Base-by-base conservation (phyloP, 92 coral and sea anemone species). In the Epizoanthus stellaris region DNA sequence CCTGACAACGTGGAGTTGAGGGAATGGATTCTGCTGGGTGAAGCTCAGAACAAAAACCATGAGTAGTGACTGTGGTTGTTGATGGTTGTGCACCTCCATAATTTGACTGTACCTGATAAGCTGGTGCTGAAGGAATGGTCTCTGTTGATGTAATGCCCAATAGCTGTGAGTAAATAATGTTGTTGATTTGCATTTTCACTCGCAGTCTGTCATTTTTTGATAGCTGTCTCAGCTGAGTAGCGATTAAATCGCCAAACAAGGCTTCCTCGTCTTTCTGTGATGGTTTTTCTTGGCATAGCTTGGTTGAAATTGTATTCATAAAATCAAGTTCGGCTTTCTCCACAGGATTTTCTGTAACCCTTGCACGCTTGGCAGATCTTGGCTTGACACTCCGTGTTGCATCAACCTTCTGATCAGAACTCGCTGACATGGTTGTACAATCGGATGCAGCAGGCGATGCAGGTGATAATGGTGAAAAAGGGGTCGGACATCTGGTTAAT, bases 221-320 rank as follows among this genome's bases (percentile, higher is more conserved):
- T 82, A 91, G 77, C 73, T 91, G 85, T 57, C 90, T 63, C 47
- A 91, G 85, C 85, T 89, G 92, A 74, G 92, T 64, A 67, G 92
- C 92, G 45, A 91, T 85, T 19, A 91, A 85, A 47, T 89, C 92
- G 38, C 88, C 89, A 89, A 91, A 91, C 53, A 91, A 36, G 84
- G 83, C 68, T 85, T 91, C 94, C 77, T 89, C 94, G 67, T 91
- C 94, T 82, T 89, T 88, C 74, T 76, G 81, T 76, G 81, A 76
- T 76, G 81, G 81, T 76, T 76, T 76, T 76, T 76, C 81, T 76
- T 76, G 81, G 81, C 81, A 76, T 76, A 76, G 81, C 81, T 76
- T 76, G 81, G 81, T 76, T 59, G 81, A 76, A 77, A 88, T 70
- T 63, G 74, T 63, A 67, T 85, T 57, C 43, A 91, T 80, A 47